Conservation (phyloP, 2,113 vertebrate species). For the Parus major region DNA sequence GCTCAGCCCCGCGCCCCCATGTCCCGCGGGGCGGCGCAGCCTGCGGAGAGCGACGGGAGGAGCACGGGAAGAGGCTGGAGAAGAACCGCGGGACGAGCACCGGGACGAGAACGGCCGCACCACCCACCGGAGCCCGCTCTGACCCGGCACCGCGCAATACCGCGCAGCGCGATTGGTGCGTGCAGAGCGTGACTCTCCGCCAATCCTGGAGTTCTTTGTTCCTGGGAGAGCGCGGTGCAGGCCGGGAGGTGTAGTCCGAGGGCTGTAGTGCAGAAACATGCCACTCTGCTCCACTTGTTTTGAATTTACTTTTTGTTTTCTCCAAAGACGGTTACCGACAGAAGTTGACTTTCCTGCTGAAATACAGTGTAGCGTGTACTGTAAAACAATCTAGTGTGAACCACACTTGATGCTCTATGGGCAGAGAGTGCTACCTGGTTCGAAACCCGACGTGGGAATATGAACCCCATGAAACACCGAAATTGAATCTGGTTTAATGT, state of each 20-base stretch:
- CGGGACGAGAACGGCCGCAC: background rate
- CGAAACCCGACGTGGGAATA: fast-evolving
- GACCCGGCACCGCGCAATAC: background rate
- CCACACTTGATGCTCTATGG: fast-evolving
- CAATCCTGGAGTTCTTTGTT: background rate
- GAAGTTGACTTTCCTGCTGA: no score
- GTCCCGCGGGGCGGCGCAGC: background rate
- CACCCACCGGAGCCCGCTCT: background rate
- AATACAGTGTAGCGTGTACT: background rate
- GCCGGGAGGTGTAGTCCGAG: background rate
- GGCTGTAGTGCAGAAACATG: background rate
- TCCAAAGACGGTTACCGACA: fast-evolving
- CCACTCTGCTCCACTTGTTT: fast-evolving
- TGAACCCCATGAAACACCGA: fast-evolving
- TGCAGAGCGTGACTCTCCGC: fast-evolving
- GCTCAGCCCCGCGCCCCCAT: conserved; percentile 16
- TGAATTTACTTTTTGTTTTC: no score
- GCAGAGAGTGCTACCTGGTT: fast-evolving
- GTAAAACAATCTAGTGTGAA: background rate
- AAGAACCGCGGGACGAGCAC: background rate
- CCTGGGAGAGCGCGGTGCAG: fast-evolving
- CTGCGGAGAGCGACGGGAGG: fast-evolving
- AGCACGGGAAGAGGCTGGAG: no score
- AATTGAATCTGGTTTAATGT: background rate
- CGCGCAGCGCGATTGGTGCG: background rate